A percentile compares a stretch with the other conserved stretches of the same genome.
phyloP scores from a whole-genome alignment of 2,797 vertebrate genomes.

The Myoxocephalus aenaeus region DNA sequence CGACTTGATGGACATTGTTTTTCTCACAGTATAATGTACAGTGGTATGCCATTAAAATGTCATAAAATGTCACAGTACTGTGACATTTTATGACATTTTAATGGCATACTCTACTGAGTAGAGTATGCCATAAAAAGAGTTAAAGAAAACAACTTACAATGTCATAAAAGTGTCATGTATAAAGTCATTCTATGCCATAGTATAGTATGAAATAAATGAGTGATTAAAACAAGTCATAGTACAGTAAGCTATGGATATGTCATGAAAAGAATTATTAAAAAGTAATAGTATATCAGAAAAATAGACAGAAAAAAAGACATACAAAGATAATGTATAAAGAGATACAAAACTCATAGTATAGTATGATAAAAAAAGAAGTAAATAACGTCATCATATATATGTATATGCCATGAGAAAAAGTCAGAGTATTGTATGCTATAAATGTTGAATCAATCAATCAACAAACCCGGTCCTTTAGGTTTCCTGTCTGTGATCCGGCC shows the following conservation, averaged over 20 bases:
- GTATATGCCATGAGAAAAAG: background rate
- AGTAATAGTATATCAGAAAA: background rate
- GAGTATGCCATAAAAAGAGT: background rate
- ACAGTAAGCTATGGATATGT: no score
- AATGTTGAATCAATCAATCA: background rate
- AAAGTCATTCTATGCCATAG: background rate
- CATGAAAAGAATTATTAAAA: background rate
- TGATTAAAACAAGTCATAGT: background rate
- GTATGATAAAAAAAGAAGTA: no score
- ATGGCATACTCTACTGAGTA: no score
- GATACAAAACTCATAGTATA: background rate
- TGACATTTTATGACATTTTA: no score
- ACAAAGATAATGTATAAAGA: no score
- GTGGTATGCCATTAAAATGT: no score
- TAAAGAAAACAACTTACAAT: background rate
- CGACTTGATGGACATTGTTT: no score
- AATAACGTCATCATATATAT: background rate
- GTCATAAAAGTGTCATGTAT: background rate
- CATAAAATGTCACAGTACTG: no score
- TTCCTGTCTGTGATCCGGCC: slow-evolving; percentile 82
- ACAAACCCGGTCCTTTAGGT: slow-evolving; percentile 84
- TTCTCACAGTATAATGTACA: no score
- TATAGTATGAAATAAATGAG: background rate
- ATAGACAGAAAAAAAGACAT: no score
- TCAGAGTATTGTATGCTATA: background rate